Evolutionary conservation across 2,113 vertebrate species (phyloP).

Genomic region (Glareola pratincola): DNA sequence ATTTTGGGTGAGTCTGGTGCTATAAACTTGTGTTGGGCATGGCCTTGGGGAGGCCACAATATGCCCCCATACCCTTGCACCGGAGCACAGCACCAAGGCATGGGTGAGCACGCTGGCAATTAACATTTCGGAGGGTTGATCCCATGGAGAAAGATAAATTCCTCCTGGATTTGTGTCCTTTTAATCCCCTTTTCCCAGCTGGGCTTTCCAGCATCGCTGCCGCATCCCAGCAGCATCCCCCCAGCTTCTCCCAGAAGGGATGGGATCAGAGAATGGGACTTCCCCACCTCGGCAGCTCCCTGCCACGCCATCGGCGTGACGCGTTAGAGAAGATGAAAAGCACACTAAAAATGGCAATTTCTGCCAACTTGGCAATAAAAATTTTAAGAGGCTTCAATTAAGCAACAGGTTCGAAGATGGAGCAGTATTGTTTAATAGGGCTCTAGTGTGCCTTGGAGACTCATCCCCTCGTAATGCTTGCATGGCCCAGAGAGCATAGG

Average conservation of each 20-base stretch:
- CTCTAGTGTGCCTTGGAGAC: constrained; percentile 14
- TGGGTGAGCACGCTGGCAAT: rapidly evolving
- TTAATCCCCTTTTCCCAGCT: not conserved
- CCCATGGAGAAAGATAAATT: not conserved
- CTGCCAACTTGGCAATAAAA: constrained; percentile 32
- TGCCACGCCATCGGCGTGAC: not conserved
- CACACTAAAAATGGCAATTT: constrained; percentile 5
- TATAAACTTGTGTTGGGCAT: not conserved
- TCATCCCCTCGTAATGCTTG: not conserved
- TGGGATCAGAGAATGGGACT: not conserved
- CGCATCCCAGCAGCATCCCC: not conserved
- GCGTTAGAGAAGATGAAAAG: not conserved
- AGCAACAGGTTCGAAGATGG: not conserved
- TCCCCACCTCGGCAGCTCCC: not conserved
- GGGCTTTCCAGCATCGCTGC: not conserved
- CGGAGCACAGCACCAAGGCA: rapidly evolving
- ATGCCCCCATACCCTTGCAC: not conserved
- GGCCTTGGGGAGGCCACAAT: not conserved
- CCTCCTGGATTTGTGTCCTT: not conserved
- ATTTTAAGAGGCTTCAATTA: constrained; percentile 49
- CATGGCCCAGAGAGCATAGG: not conserved
- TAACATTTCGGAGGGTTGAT: not conserved
- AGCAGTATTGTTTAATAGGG: constrained; percentile 4
- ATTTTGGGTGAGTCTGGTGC: not conserved
- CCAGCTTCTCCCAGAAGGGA: not conserved